A percentile compares a stretch with the other conserved stretches of the same genome.
These are phyloP conservation scores for Bolinopsis microptera DNA, from an alignment of 37 sponge, comb jelly and placozoan genomes.

Conservation along the genomic window DNA sequence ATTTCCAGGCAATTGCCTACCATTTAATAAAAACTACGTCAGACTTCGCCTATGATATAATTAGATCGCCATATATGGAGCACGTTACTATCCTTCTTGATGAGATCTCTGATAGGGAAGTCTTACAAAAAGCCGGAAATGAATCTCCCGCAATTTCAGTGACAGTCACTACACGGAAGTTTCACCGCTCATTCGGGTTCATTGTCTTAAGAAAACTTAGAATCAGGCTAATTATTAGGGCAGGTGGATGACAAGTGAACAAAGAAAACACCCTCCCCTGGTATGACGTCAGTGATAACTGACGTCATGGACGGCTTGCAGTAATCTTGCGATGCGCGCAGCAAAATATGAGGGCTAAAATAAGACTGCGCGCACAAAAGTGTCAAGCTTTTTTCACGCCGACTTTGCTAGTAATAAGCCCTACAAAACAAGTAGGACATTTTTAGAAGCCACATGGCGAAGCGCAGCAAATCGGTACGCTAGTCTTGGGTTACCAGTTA, in stretches of 20 bases:
- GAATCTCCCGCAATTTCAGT: not conserved
- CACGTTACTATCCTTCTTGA: not conserved
- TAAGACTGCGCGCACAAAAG: not conserved
- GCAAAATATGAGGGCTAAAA: not conserved
- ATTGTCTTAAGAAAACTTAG: not conserved
- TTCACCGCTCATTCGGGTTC: not conserved
- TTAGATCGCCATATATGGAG: not conserved
- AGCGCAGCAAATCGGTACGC: not conserved
- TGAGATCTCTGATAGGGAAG: not conserved
- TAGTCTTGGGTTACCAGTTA: not conserved
- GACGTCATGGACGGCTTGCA: not conserved
- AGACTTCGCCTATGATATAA: not conserved
- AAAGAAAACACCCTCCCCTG: not conserved
- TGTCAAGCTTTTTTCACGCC: not conserved
- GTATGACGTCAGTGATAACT: not conserved
- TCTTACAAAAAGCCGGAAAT: not conserved
- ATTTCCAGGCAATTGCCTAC: no score
- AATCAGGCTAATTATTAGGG: not conserved
- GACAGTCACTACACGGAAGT: not conserved
- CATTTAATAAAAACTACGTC: no score
- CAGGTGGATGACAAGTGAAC: not conserved
- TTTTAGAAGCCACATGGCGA: slow-evolving; percentile 31
- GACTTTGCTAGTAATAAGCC: slow-evolving; percentile 5
- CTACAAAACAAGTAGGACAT: not conserved
- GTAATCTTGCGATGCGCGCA: not conserved